Conservation (phyloP, 2,113 vertebrate species). For the Excalfactoria chinensis region DNA sequence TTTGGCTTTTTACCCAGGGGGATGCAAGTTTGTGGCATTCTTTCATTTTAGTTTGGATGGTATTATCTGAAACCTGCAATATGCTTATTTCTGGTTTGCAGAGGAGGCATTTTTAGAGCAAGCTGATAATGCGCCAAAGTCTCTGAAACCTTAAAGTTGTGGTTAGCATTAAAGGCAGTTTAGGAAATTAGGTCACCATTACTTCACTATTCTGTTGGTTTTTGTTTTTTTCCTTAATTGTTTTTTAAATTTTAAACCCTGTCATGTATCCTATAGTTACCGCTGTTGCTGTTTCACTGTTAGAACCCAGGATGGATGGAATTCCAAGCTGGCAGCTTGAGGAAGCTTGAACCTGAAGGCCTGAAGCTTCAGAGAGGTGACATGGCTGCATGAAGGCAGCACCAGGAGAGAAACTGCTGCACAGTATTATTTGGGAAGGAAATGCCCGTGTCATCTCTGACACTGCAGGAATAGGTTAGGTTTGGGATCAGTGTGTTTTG, state of each 20-base stretch:
- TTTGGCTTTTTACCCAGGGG: not conserved
- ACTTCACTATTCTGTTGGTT: conserved; percentile 25
- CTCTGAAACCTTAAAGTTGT: conserved; percentile 64
- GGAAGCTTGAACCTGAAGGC: not conserved
- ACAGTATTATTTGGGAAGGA: not conserved
- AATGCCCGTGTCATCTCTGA: not conserved
- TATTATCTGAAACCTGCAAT: conserved; percentile 23
- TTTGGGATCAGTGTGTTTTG: not conserved
- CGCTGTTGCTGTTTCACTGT: not conserved
- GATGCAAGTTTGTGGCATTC: conserved; percentile 11
- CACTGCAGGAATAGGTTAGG: not conserved
- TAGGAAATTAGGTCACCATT: conserved; percentile 74
- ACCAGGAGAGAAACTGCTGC: conserved; percentile 8
- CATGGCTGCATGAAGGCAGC: not conserved
- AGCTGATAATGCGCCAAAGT: conserved; percentile 52
- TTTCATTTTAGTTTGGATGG: not conserved
- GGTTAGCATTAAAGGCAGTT: conserved; percentile 56
- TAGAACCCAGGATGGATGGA: not conserved
- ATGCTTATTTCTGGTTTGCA: conserved; percentile 64
- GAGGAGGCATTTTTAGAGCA: conserved; percentile 57
- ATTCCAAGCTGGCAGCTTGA: not conserved
- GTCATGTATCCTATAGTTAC: not conserved
- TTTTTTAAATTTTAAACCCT: not conserved
- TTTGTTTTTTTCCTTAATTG: not conserved
- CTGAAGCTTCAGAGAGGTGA: conserved; percentile 23